Evolutionary conservation across 2,888 invertebrate genomes (phyloP).

Genomic region (Buathra laborator): DNA sequence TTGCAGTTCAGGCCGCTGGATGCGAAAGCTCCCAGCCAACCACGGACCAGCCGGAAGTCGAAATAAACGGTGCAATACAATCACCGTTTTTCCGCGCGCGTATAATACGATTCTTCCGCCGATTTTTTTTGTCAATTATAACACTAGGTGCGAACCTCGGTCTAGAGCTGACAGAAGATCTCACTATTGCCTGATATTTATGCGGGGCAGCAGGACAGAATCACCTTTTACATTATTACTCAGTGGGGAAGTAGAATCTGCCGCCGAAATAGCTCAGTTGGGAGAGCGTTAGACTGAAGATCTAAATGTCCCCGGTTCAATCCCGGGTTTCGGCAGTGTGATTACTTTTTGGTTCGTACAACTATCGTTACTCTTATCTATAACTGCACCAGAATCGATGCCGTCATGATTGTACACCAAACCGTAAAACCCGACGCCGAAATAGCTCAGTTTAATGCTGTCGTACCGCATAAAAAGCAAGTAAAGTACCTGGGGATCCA

Average conservation of each 20-base stretch:
- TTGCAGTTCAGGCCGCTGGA: constrained; percentile 79
- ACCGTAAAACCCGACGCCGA: constrained; percentile 53
- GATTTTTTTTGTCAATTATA: constrained; percentile 72
- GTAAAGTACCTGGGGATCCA: constrained; percentile 40
- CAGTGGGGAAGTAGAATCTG: not conserved
- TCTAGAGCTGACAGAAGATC: not conserved
- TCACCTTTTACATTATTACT: not conserved
- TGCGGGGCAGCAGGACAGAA: not conserved
- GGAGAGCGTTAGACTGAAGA: constrained; percentile 75
- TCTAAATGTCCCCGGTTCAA: constrained; percentile 75
- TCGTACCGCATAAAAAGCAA: not conserved
- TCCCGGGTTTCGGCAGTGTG: constrained; percentile 72
- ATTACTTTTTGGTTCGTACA: constrained; percentile 29
- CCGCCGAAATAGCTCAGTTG: constrained; percentile 74
- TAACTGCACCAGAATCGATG: not conserved
- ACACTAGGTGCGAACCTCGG: constrained; percentile 55
- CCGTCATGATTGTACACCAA: no score
- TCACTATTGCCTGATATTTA: not conserved
- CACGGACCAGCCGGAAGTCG: constrained; percentile 78
- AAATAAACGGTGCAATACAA: constrained; percentile 80
- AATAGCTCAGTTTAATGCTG: constrained; percentile 71
- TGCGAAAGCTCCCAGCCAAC: constrained; percentile 80
- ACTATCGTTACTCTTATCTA: not conserved
- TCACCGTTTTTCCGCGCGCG: constrained; percentile 76
- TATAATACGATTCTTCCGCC: constrained; percentile 76